Percentiles rank a stretch among this genome's conserved stretches.
Evolutionary conservation across 2,113 vertebrate species (phyloP).

Genomic region (Nettapus auritus): DNA sequence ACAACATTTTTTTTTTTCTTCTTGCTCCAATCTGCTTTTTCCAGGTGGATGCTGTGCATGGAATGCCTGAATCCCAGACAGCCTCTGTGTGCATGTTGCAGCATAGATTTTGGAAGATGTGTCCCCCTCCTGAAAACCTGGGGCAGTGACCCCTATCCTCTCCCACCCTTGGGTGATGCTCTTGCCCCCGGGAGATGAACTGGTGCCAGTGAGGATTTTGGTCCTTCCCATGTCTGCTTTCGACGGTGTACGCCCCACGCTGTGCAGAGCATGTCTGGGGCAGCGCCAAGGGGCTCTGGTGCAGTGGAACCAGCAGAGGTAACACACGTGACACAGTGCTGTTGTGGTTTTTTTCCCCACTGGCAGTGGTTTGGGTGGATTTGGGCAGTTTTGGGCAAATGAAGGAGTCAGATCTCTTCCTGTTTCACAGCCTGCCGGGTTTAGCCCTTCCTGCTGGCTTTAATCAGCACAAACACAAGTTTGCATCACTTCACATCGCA

Average conservation of each 20-base stretch:
- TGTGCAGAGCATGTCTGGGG: not conserved
- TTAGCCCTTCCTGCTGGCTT: not conserved
- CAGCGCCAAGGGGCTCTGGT: not conserved
- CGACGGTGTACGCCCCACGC: not conserved
- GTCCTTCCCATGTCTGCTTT: no score
- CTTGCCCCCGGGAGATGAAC: no score
- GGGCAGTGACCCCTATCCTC: not conserved
- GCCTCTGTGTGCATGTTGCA: not conserved
- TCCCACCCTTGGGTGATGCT: not conserved
- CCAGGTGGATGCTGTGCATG: accelerated
- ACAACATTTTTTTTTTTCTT: accelerated
- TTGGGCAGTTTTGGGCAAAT: accelerated
- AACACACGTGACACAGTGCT: constrained; percentile 43
- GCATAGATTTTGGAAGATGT: accelerated
- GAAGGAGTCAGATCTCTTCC: no score
- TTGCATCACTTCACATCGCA: no score
- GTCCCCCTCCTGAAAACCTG: not conserved
- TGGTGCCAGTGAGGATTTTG: no score
- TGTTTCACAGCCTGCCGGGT: accelerated
- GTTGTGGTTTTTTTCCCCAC: not conserved
- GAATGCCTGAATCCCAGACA: no score
- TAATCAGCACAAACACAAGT: accelerated
- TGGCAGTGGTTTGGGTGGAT: not conserved
- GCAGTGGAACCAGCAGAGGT: constrained; percentile 60
- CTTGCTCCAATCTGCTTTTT: not conserved